These are phyloP conservation scores for Chloromyia formosa DNA, from an alignment of 2,888 invertebrate genomes.

Conservation along the genomic window DNA sequence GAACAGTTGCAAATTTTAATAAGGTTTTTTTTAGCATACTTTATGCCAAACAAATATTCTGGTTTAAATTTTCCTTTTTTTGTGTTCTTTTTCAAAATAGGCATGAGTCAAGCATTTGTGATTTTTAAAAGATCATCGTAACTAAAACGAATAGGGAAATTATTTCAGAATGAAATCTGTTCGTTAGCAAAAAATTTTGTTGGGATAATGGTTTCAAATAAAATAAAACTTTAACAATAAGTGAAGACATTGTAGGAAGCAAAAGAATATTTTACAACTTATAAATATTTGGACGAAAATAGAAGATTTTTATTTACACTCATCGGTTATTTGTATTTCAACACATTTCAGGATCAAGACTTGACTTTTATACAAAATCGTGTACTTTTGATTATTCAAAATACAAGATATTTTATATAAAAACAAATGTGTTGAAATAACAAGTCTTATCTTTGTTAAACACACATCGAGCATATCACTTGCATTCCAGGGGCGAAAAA, in stretches of 20 bases:
- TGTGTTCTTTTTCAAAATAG: conserved; percentile 48
- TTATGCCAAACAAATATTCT: conserved; percentile 47
- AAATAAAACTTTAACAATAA: no score
- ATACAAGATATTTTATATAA: no score
- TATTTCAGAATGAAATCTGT: background rate
- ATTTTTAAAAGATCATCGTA: background rate
- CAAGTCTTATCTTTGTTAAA: background rate
- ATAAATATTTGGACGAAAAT: no score
- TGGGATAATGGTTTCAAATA: background rate
- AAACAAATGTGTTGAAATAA: conserved; percentile 13
- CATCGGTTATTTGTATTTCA: no score
- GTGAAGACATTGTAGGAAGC: no score
- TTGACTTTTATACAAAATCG: no score
- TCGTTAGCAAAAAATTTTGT: background rate
- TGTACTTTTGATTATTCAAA: no score
- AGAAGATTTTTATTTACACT: no score
- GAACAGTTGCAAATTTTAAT: no score
- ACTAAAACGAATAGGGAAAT: background rate
- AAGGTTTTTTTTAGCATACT: no score
- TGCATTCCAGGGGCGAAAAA: background rate
- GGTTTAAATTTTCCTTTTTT: conserved; percentile 22
- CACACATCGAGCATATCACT: conserved; percentile 11
- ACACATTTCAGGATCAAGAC: no score
- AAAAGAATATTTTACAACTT: no score
- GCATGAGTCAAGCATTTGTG: conserved; percentile 50